These are phyloP conservation scores for Lymantria dispar DNA, from an alignment of 2,888 invertebrate species.

Conservation along the genomic window DNA sequence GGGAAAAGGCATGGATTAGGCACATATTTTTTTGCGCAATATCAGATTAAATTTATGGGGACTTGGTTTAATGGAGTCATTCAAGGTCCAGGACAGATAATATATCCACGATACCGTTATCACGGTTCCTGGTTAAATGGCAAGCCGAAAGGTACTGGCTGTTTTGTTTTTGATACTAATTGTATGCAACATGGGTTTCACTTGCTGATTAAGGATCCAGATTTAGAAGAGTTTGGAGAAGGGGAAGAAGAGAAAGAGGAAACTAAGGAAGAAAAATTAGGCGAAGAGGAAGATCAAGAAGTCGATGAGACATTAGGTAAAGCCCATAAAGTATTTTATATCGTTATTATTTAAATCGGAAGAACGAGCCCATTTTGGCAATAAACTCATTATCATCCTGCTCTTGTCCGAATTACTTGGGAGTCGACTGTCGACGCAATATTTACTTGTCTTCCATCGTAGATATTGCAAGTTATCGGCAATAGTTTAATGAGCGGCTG, in stretches of 20 bases:
- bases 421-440: no score
- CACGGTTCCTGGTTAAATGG: constrained; percentile 88
- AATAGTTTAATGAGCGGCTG: no score
- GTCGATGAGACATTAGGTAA: constrained; percentile 65
- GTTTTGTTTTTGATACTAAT: constrained; percentile 89
- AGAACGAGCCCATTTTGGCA: no score
- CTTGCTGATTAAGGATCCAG: constrained; percentile 81
- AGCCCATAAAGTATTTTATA: not conserved
- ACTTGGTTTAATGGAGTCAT: constrained; percentile 89
- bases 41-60: constrained; percentile 85
- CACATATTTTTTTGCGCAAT: constrained; percentile 85
- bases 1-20: constrained; percentile 90
- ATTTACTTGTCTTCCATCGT: no score
- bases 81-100: constrained; percentile 88
- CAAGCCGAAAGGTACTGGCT: constrained; percentile 87
- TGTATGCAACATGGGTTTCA: constrained; percentile 90
- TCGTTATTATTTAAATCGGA: no score
- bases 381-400: no score
- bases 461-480: no score
- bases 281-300: constrained; percentile 62
- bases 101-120: constrained; percentile 85
- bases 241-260: constrained; percentile 73
- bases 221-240: constrained; percentile 58
- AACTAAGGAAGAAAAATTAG: constrained; percentile 62
- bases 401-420: no score